Evolutionary conservation across 2,113 vertebrate genomes (phyloP), one percentile per base, ranked within the genome.

Genomic region (Corydoras sp.): DNA sequence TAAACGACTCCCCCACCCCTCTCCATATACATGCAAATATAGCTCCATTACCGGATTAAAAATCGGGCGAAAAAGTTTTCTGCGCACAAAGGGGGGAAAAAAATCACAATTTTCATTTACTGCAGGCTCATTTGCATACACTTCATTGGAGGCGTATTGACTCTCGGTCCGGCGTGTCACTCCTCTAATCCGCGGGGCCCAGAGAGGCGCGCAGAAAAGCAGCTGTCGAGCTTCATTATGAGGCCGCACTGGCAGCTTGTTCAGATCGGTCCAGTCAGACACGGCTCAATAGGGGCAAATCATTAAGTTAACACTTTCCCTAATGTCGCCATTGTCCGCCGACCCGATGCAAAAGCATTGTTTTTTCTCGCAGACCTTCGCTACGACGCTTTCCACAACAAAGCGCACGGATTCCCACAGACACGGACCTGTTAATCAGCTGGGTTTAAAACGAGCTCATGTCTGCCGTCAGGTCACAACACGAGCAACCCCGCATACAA

Each of bases 251-350:
- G 87, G 90, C 89, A 85, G 89, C 91, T 93, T 91, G 88, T 90
- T 91, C 90, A 89, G 87, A 88, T 83, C 86, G 88, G 88, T 89
- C 88, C 91, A 91, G 90, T 90, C 87, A 89, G 90, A 88, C 86
- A 81, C 85, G 86, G 79, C 86, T 92, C 88, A 88, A 91, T 87
- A 85, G 88, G 83, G 71, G 87, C 86, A 92, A 92, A 92, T 91
- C 89, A 94, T 93, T 92, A 94, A 94, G 92, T 92, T 92, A 93
- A 93, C 92, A 91, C 91, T 92, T 91, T 91, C 88, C 89, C 88
- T 92, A 93, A 93, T 92, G 89, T 92, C 86, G 86, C 86, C 84
- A 92, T 92, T 92, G 91, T 93, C 87, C 84, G 80, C 72, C 60
- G 58, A 65, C 56, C 72, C 74, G 66, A 15, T n/a, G 54, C 54